Evolutionary conservation across 2,888 invertebrate species (phyloP), one percentile per base, ranked within the genome.

Genomic region (Trichopoda pennipes): DNA sequence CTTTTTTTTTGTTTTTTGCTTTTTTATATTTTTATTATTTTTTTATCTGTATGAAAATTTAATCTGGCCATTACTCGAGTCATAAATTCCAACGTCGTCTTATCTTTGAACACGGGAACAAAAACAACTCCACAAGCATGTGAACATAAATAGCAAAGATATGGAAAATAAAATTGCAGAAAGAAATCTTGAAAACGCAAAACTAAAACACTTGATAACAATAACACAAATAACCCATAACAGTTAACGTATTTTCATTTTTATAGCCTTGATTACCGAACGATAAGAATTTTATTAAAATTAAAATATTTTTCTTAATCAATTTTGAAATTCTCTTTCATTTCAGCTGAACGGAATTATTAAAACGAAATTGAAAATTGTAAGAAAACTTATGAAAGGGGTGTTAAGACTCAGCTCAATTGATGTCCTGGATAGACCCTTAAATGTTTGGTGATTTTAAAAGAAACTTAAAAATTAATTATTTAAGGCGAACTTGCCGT

Each of bases 241-340:
- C 8, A 28, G 4, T n/a, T 28, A 14, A 17, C 35, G 6, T 56
- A n/a, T 17, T 47, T 47, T 64, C 14, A 58, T 38, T 12, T 72
- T 64, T 76, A 76, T 81, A 53, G 66, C 56, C 81, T 64, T 60
- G 70, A 81, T 82, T 74, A 35, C 16, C 44, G 23, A 8, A 21
- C 56, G 78, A 75, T 82, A 82, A 82, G 74, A 79, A 70, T 81
- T 70, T 44, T 23, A 21, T 32, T 38, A 56, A 1, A n/a, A 12
- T 3, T 44, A 14, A 7, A 53, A 53, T 16, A 47, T 16, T 23
- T 47, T 44, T 51, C 28, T 56, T 60, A 80, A 80, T 60, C 74
- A 70, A 10, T 14, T 23, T 63, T 51, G n/a, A 68, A 35, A 17
- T 14, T 35, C 1, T 58, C 14, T 56, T 69, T 69, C 14, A 28